Evolutionary conservation across 1,140 invertebrate species (phyloP).

Genomic region (Trigoniulus corallinus): DNA sequence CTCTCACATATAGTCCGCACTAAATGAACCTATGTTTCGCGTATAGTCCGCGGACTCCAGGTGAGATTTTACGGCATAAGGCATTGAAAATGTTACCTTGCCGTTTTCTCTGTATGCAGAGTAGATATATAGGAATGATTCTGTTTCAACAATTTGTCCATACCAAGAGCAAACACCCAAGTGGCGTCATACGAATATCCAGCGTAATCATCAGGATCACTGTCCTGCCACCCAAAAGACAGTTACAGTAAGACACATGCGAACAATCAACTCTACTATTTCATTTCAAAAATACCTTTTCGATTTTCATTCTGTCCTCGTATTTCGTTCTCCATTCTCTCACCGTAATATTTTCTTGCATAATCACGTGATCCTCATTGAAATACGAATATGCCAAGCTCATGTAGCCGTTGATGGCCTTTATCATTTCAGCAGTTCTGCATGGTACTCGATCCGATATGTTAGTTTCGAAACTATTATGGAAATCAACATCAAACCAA

Average conservation of each 20-base stretch:
- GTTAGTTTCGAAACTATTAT: constrained; percentile 25
- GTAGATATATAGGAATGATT: constrained; percentile 37
- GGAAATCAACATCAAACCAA: constrained; percentile 47
- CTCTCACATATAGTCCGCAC: no score
- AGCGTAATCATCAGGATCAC: constrained; percentile 35
- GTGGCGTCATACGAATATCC: constrained; percentile 67
- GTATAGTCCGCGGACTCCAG: no score
- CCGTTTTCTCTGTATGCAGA: constrained; percentile 37
- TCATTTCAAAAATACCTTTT: constrained; percentile 12
- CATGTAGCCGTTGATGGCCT: constrained; percentile 59
- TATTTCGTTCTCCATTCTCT: constrained; percentile 29
- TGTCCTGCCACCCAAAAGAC: no score
- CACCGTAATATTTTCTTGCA: constrained; percentile 39
- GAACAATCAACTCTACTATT: constrained; percentile 20
- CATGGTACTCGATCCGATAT: constrained; percentile 36
- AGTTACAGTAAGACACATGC: no score
- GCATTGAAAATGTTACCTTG: no score
- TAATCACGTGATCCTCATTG: constrained; percentile 36
- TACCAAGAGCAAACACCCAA: constrained; percentile 60
- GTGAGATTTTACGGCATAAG: no score
- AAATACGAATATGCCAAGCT: constrained; percentile 49
- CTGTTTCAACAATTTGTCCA: constrained; percentile 41
- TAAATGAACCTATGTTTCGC: no score
- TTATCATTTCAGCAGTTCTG: constrained; percentile 40
- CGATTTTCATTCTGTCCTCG: constrained; percentile 14